Percentiles rank a stretch among this genome's conserved stretches.
Evolutionary conservation across 1,140 invertebrate species (phyloP).

Genomic region (Eueides isabella): DNA sequence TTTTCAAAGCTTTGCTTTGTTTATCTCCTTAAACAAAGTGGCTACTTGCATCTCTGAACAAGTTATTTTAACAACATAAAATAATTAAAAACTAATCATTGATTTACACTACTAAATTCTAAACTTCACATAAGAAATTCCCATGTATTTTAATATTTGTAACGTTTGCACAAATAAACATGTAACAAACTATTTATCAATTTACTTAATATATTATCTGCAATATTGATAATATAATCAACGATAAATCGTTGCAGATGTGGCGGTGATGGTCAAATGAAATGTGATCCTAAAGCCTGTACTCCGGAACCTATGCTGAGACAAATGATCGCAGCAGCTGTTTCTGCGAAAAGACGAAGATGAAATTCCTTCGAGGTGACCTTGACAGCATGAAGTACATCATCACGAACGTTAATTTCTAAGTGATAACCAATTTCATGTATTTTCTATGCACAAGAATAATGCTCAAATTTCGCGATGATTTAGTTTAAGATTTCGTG

Average conservation of each 20-base stretch:
- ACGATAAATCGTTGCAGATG: slow-evolving; percentile 85
- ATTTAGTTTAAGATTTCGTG: slow-evolving; percentile 79
- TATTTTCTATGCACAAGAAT: slow-evolving; percentile 79
- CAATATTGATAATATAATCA: background rate
- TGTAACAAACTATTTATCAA: too few species aligned
- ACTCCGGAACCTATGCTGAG: slow-evolving; percentile 93
- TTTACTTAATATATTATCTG: background rate
- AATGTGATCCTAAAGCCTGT: slow-evolving; percentile 94
- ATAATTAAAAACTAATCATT: too few species aligned
- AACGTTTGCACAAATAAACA: too few species aligned
- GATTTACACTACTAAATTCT: too few species aligned
- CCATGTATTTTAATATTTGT: too few species aligned
- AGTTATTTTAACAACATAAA: too few species aligned
- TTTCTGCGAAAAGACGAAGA: slow-evolving; percentile 88
- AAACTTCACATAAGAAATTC: too few species aligned
- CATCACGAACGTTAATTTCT: slow-evolving; percentile 64
- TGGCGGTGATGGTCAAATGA: slow-evolving; percentile 94
- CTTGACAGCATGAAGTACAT: slow-evolving; percentile 44
- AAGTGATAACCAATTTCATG: slow-evolving; percentile 71
- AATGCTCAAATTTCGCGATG: slow-evolving; percentile 79
- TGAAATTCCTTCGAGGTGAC: slow-evolving; percentile 77
- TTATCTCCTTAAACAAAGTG: too few species aligned
- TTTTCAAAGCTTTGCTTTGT: too few species aligned
- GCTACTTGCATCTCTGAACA: too few species aligned
- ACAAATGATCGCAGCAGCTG: slow-evolving; percentile 92